phyloP scores from a whole-genome alignment of 1,140 invertebrate genomes.

The Cyphomyrmex costatus region DNA sequence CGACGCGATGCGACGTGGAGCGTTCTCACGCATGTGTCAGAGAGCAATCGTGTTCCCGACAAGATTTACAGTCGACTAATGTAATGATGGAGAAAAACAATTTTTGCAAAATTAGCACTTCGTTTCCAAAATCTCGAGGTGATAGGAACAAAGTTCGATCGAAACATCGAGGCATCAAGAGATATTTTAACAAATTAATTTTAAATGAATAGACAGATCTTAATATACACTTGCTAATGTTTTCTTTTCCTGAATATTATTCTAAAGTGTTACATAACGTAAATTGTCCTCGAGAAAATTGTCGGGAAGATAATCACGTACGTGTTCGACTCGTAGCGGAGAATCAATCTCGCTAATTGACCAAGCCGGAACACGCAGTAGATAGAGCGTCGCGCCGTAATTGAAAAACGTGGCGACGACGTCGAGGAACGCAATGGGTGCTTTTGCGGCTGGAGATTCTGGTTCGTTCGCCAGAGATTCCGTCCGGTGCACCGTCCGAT shows the following conservation, averaged over 20 bases:
- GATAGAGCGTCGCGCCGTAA: conserved; percentile 63
- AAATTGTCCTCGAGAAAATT: conserved; percentile 27
- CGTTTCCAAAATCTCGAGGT: neutral
- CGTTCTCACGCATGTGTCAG: conserved; percentile 40
- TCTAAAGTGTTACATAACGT: conserved; percentile 1
- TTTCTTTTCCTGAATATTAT: neutral
- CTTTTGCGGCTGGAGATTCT: conserved; percentile 42
- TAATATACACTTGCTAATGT: neutral
- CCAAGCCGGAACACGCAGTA: conserved; percentile 46
- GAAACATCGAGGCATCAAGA: neutral
- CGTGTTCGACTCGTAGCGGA: conserved; percentile 35
- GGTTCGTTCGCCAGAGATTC: conserved; percentile 61
- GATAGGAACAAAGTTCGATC: neutral
- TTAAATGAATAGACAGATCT: neutral
- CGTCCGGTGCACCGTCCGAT: conserved; percentile 49
- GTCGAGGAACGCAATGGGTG: conserved; percentile 37
- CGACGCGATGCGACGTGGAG: conserved; percentile 9
- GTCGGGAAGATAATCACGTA: conserved; percentile 39
- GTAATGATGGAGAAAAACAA: neutral
- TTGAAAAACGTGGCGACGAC: conserved; percentile 65
- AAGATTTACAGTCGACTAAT: conserved; percentile 31
- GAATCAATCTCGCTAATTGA: conserved; percentile 64
- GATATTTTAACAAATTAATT: neutral
- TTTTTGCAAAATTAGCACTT: too few species aligned
- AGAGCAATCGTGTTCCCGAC: conserved; percentile 4